Evolutionary conservation across 1,140 invertebrate genomes (phyloP).

Genomic region (Euwallacea fornicatus): DNA sequence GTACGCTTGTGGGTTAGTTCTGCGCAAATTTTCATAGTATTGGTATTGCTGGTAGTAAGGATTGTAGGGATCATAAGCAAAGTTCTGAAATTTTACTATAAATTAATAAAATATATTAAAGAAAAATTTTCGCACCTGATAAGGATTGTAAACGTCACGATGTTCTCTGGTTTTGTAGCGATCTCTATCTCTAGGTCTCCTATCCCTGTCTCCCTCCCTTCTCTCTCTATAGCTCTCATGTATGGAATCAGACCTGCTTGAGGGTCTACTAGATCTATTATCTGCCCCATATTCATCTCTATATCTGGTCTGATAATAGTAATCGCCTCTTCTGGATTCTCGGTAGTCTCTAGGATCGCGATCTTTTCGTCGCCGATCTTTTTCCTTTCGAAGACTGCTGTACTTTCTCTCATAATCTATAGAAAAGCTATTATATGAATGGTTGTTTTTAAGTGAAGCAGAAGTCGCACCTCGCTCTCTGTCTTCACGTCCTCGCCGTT

Average conservation of each 20-base stretch:
- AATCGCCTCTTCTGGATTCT: constrained; percentile 47
- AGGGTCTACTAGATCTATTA: constrained; percentile 51
- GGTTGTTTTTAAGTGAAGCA: not conserved
- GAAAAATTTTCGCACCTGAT: constrained; percentile 1
- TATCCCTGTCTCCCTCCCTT: constrained; percentile 49
- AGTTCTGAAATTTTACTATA: constrained; percentile 49
- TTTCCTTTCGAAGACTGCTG: constrained; percentile 46
- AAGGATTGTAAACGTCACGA: constrained; percentile 37
- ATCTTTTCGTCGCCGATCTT: constrained; percentile 44
- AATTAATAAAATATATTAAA: constrained; percentile 1
- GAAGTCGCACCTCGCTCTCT: constrained; percentile 43
- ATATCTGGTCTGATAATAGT: constrained; percentile 58
- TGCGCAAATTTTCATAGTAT: constrained; percentile 76
- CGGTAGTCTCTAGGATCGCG: constrained; percentile 49
- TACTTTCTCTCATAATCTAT: constrained; percentile 52
- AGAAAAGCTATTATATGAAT: not conserved
- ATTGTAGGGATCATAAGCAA: constrained; percentile 60
- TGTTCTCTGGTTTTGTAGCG: constrained; percentile 47
- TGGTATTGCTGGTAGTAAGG: constrained; percentile 61
- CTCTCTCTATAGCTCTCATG: constrained; percentile 56
- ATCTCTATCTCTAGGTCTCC: constrained; percentile 49
- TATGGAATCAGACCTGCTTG: constrained; percentile 57
- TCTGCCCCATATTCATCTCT: constrained; percentile 55
- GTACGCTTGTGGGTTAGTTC: constrained; percentile 75
- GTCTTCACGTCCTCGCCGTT: constrained; percentile 47